Evolutionary conservation across 1,140 invertebrate species (phyloP).

Genomic region (Drosophila virilis): DNA sequence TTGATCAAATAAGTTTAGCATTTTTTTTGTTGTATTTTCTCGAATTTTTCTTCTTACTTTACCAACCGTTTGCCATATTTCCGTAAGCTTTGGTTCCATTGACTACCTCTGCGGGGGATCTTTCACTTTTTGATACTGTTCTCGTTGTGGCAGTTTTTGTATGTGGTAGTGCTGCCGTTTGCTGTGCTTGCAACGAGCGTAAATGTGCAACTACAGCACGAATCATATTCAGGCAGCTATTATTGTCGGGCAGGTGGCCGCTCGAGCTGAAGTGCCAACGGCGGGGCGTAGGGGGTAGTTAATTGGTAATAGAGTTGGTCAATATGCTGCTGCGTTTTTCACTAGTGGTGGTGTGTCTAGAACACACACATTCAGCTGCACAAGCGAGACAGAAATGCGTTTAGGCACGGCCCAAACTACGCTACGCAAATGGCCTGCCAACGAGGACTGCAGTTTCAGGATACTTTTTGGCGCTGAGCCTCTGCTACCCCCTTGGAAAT

Average conservation of each 20-base stretch:
- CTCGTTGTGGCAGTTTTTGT: background rate
- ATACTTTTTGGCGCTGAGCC: slow-evolving; percentile 28
- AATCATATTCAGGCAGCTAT: slow-evolving; percentile 17
- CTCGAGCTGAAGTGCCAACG: slow-evolving; percentile 35
- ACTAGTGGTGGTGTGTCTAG: slow-evolving; percentile 21
- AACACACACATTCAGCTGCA: slow-evolving; percentile 21
- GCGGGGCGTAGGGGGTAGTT: slow-evolving; percentile 57
- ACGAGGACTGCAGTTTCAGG: slow-evolving; percentile 3
- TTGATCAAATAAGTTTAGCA: slow-evolving; percentile 70
- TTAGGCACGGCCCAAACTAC: slow-evolving; percentile 7
- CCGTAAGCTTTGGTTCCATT: slow-evolving; percentile 13
- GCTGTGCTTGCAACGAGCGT: slow-evolving; percentile 53
- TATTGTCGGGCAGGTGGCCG: slow-evolving; percentile 29
- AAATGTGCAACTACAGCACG: slow-evolving; percentile 65
- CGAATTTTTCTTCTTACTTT: slow-evolving; percentile 13
- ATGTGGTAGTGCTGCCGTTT: slow-evolving; percentile 16
- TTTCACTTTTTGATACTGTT: slow-evolving; percentile 13
- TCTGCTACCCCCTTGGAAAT: slow-evolving; percentile 38
- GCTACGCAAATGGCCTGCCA: slow-evolving; percentile 2
- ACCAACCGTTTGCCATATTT: slow-evolving; percentile 14
- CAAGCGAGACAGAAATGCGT: slow-evolving; percentile 12
- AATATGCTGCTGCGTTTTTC: slow-evolving; percentile 35
- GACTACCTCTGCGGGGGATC: background rate
- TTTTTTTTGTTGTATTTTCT: slow-evolving; percentile 36
- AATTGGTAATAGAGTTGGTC: slow-evolving; percentile 72